Conservation (phyloP, 1,140 invertebrate species). For the Cyclargus thomasi region DNA sequence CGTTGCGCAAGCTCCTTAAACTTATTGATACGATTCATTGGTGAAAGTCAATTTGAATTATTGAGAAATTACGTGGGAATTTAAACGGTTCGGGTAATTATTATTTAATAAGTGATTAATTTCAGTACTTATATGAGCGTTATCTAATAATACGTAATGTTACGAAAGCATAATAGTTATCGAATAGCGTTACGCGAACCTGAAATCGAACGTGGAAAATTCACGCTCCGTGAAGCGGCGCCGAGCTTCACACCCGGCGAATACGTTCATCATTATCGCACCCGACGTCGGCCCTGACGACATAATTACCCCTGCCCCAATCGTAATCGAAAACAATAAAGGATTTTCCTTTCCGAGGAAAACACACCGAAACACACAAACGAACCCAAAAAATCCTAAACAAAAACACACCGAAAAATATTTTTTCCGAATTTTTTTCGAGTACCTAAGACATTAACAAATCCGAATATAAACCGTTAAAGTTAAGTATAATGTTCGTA, state of each 20-base stretch:
- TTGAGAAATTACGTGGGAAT: conserved; percentile 13
- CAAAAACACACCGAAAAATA: not conserved
- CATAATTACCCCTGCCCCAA: not conserved
- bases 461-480: not conserved
- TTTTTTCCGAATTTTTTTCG: no score
- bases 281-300: not conserved
- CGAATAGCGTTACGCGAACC: conserved; percentile 59
- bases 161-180: conserved; percentile 69
- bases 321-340: not conserved
- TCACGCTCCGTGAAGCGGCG: conserved; percentile 65
- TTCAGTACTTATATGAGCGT: conserved; percentile 57
- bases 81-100: conserved; percentile 25
- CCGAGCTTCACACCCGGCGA: conserved; percentile 29
- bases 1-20: conserved; percentile 60
- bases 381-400: not conserved
- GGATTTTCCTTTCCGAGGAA: no score
- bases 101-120: conserved; percentile 34
- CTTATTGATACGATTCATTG: conserved; percentile 48
- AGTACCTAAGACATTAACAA: not conserved
- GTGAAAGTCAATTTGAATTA: conserved; percentile 57
- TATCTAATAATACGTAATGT: conserved; percentile 70
- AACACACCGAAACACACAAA: not conserved
- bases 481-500: not conserved
- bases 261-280: conserved; percentile 11
- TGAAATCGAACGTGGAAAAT: conserved; percentile 72